Conservation (phyloP, 2,888 invertebrate species). For the Eupithecia inturbata region DNA sequence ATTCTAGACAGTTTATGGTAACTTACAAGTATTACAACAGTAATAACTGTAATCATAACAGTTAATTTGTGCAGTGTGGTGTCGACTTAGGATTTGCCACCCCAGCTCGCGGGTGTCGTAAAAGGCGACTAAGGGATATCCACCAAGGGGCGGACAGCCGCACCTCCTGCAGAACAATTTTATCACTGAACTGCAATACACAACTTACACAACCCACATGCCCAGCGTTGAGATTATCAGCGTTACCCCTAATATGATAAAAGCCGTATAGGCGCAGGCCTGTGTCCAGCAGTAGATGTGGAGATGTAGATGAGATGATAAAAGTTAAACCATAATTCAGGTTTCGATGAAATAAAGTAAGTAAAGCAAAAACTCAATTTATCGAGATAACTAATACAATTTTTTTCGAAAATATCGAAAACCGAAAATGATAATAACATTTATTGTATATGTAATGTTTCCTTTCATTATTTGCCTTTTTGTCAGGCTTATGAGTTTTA, state of each 20-base stretch:
- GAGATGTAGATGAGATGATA: background rate
- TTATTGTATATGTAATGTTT: background rate
- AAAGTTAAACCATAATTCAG: background rate
- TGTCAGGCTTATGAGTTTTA: background rate
- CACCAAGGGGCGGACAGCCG: background rate
- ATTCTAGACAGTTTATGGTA: conserved; percentile 17
- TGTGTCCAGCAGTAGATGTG: background rate
- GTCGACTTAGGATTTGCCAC: background rate
- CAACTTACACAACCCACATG: background rate
- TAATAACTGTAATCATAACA: too few species aligned
- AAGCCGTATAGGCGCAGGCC: background rate
- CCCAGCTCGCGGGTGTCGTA: background rate
- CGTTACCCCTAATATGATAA: background rate
- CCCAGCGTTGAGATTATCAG: background rate
- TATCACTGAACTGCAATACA: background rate
- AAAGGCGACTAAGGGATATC: background rate
- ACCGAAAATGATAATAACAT: too few species aligned
- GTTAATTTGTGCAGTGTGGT: too few species aligned
- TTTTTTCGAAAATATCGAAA: background rate
- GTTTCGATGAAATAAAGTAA: background rate
- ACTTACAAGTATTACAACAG: background rate
- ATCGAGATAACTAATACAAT: background rate
- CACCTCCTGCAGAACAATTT: background rate
- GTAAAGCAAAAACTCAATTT: background rate
- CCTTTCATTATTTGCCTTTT: background rate